These are phyloP conservation scores for Bubalus kerabau DNA, from an alignment of 2,113 vertebrate genomes.

Conservation along the genomic window DNA sequence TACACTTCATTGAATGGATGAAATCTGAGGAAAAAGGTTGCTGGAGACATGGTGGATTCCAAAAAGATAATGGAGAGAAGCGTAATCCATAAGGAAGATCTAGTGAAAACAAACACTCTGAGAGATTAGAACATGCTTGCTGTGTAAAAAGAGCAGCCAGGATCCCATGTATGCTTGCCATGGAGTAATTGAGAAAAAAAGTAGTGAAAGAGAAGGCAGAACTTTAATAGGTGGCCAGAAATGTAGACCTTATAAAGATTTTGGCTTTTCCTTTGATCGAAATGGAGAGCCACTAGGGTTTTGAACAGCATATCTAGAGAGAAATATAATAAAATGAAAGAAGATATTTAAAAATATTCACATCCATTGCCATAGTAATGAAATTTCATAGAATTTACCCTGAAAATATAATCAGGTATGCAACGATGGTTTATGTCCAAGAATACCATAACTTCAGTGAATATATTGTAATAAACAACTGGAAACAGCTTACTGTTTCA, in stretches of 20 bases:
- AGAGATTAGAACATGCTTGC: neutral
- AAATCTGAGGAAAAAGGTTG: neutral
- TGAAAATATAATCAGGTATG: constrained; percentile 24
- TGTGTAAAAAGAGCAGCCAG: neutral
- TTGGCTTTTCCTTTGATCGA: neutral
- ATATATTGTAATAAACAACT: neutral
- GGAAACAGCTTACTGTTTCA: neutral
- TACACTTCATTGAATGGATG: neutral
- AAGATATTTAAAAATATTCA: neutral
- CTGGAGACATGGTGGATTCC: neutral
- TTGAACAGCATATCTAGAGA: neutral
- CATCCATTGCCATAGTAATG: neutral
- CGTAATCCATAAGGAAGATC: neutral
- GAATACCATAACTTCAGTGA: neutral
- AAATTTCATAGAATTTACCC: neutral
- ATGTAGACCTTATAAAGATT: neutral
- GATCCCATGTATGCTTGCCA: neutral
- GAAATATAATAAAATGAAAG: constrained; percentile 10
- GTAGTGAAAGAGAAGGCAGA: neutral
- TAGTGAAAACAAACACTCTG: neutral
- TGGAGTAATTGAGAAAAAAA: neutral
- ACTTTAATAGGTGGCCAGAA: neutral
- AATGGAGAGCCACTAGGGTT: neutral
- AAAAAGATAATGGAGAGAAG: neutral
- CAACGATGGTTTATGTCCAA: neutral